phyloP scores from a whole-genome alignment of 2,888 invertebrate genomes.

The Lasioglossum marginatum region DNA sequence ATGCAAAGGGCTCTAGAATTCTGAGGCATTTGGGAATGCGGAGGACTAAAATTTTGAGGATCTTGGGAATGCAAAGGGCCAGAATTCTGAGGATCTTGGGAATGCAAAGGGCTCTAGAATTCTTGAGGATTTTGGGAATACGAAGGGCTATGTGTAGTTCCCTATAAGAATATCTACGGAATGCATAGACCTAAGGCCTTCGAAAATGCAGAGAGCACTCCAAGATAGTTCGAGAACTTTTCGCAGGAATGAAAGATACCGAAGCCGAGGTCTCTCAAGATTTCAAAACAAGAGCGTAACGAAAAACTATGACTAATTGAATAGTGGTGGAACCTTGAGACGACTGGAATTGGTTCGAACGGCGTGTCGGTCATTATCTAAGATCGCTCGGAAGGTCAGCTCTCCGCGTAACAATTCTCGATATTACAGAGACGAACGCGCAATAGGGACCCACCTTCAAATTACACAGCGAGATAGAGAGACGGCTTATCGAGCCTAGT shows the following conservation, averaged over 20 bases:
- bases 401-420: not conserved
- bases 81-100: too few species aligned
- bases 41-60: too few species aligned
- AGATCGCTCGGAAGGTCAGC: not conserved
- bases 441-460: not conserved
- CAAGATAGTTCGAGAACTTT: not conserved
- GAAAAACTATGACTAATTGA: slow-evolving; percentile 12
- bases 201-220: not conserved
- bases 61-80: too few species aligned
- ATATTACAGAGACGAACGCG: not conserved
- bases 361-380: slow-evolving; percentile 7
- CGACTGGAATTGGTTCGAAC: slow-evolving; percentile 5
- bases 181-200: too few species aligned
- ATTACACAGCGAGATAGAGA: not conserved
- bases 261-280: not conserved
- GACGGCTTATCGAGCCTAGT: not conserved
- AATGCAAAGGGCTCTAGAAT: too few species aligned
- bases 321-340: not conserved
- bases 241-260: not conserved
- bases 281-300: not conserved
- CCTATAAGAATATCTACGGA: too few species aligned
- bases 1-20: too few species aligned
- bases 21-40: too few species aligned
- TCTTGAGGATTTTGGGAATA: too few species aligned
- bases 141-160: too few species aligned